A percentile compares a stretch with the other conserved stretches of the same genome.
Evolutionary conservation across 2,888 invertebrate species (phyloP).

Genomic region (Drosophila emarginata): DNA sequence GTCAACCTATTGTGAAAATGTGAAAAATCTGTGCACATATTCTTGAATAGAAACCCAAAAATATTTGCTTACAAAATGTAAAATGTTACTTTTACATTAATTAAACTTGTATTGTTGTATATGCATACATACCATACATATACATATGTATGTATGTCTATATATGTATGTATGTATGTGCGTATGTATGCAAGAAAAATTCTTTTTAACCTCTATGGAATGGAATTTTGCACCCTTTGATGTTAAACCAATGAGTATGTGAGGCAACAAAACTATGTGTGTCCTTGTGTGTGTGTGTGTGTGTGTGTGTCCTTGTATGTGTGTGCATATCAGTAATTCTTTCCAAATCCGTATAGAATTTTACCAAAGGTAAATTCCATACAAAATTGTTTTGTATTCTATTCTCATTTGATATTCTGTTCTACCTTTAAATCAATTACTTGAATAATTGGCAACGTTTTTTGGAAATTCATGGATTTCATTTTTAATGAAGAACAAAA

Average conservation of each 20-base stretch:
- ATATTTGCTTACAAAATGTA: not conserved
- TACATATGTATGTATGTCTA: too few species aligned
- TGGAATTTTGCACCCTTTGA: constrained; percentile 4
- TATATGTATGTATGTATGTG: too few species aligned
- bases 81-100: not conserved
- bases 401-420: not conserved
- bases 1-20: too few species aligned
- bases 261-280: not conserved
- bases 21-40: not conserved
- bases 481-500: not conserved
- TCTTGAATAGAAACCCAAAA: not conserved
- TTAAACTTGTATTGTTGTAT: not conserved
- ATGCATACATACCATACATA: too few species aligned
- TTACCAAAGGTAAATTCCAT: not conserved
- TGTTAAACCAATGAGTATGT: not conserved
- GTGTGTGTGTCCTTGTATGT: not conserved
- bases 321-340: not conserved
- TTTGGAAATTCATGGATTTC: not conserved
- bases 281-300: not conserved
- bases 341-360: not conserved
- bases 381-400: not conserved
- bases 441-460: not conserved
- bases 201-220: not conserved
- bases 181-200: not conserved
- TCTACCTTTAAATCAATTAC: not conserved